Evolutionary conservation across 2,888 invertebrate genomes (phyloP), one percentile per base, ranked within the genome.

Genomic region (Phytoseiulus persimilis): DNA sequence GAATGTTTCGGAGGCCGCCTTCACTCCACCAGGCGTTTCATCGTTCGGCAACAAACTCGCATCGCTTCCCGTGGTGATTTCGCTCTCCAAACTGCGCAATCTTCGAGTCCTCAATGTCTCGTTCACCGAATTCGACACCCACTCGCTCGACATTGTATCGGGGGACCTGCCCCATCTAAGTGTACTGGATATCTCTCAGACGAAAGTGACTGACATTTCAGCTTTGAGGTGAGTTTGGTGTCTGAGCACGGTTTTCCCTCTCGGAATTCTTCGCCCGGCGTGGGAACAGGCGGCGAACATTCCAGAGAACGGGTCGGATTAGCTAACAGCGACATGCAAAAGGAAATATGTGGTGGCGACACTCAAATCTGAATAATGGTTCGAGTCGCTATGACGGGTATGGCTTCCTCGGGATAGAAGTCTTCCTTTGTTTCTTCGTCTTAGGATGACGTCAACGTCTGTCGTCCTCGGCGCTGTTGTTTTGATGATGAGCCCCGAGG

Each of bases 51-150:
- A 65, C 65, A 65, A 23, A 28, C 65, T 65, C 1, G 65, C 65
- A 65, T 65, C 65, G 65, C 65, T 65, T 28, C 94, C 94, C 92
- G 94, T 94, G 65, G 93, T 94, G 90, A 94, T 95, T 87, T 94
- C 94, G 83, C 93, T 95, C 91, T 94, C 94, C 45, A 94, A 94
- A 92, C 93, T 95, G 83, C 94, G 94, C 90, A 94, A 94, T 91
- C 92, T 95, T 90, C 94, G 92, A 65, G 92, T 93, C 90, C 92
- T 95, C 89, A 95, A 95, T 92, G 94, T 95, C 3, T 94, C 95
- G 90, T 94, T 94, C 91, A 95, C 95, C n/a, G 95, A 95, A 92
- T 94, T 95, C 92, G 95, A 95, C 92, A 94, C 94, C 91, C 94
- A 94, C 91, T 94, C 94, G 32, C 93, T 95, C 90, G 94, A 95